These are phyloP conservation scores for Mamestra brassicae DNA, from an alignment of 2,888 invertebrate genomes.

Conservation along the genomic window DNA sequence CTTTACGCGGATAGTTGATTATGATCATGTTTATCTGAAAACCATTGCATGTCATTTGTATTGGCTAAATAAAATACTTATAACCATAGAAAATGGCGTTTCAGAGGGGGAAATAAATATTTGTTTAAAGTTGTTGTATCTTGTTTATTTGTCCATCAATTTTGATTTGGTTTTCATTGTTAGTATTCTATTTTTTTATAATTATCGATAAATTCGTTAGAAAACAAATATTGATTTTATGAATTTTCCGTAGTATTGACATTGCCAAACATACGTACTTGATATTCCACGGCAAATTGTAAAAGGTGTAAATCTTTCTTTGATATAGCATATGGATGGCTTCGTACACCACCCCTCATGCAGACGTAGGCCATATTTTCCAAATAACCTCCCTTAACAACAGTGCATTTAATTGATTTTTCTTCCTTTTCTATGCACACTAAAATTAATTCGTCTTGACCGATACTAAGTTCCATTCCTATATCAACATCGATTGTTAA, in stretches of 20 bases:
- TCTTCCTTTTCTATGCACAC: slow-evolving; percentile 64
- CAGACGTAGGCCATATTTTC: slow-evolving; percentile 64
- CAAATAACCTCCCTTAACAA: slow-evolving; percentile 71
- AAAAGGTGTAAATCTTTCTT: slow-evolving; percentile 71
- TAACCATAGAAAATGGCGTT: no score
- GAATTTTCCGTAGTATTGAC: not conserved
- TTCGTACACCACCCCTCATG: slow-evolving; percentile 63
- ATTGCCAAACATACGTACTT: slow-evolving; percentile 65
- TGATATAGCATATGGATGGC: slow-evolving; percentile 63
- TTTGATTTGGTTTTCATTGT: not conserved
- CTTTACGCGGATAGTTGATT: slow-evolving; percentile 71
- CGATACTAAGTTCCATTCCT: slow-evolving; percentile 71
- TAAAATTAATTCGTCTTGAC: slow-evolving; percentile 70
- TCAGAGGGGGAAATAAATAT: no score
- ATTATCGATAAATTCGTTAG: no score
- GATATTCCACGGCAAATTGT: slow-evolving; percentile 72
- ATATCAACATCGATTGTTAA: slow-evolving; percentile 67
- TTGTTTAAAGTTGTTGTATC: not conserved
- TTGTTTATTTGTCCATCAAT: not conserved
- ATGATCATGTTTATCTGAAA: slow-evolving; percentile 76
- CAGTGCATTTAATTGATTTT: slow-evolving; percentile 66
- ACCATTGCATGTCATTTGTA: not conserved
- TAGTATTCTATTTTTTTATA: no score
- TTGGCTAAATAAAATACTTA: no score
- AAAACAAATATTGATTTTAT: no score